Percentiles rank a stretch among this genome's conserved stretches.
Evolutionary conservation across 2,797 vertebrate species (phyloP).

Genomic region (Meda fulgida): DNA sequence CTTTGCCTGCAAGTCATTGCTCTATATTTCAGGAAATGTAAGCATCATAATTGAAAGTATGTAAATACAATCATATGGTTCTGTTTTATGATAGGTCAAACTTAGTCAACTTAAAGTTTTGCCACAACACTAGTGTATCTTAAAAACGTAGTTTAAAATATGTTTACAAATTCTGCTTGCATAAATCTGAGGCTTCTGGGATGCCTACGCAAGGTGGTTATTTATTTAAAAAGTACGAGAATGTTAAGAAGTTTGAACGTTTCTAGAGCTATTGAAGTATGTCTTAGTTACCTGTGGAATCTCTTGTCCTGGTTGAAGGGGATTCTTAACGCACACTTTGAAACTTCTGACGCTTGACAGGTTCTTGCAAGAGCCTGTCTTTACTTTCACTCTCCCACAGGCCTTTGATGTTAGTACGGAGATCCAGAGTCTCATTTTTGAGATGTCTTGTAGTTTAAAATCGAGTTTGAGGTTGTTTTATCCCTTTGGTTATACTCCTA

Average conservation of each 20-base stretch:
- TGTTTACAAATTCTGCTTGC: slow-evolving; percentile 1
- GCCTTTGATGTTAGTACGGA: slow-evolving; percentile 31
- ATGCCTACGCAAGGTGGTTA: not conserved
- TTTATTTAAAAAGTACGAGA: slow-evolving; percentile 20
- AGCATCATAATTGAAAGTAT: not conserved
- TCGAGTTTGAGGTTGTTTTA: not conserved
- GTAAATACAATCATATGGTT: not conserved
- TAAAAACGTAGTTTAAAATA: slow-evolving; percentile 5
- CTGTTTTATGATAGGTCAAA: not conserved
- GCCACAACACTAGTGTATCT: slow-evolving; percentile 6
- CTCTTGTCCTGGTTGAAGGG: slow-evolving; percentile 23
- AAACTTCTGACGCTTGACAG: slow-evolving; percentile 57
- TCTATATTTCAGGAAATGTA: not conserved
- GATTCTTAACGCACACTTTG: slow-evolving; percentile 35
- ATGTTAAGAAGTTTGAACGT: slow-evolving; percentile 9
- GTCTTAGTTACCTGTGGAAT: slow-evolving; percentile 25
- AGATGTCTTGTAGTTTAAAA: slow-evolving; percentile 2
- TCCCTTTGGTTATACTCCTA: not conserved
- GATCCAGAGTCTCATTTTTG: slow-evolving; percentile 12
- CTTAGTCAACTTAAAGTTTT: not conserved
- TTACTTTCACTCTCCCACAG: slow-evolving; percentile 64
- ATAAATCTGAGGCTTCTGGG: not conserved
- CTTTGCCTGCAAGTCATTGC: not conserved
- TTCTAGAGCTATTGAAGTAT: slow-evolving; percentile 19
- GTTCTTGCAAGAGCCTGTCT: slow-evolving; percentile 71